phyloP scores from a whole-genome alignment of 1,140 invertebrate species.

The Eupristina koningsbergeri region DNA sequence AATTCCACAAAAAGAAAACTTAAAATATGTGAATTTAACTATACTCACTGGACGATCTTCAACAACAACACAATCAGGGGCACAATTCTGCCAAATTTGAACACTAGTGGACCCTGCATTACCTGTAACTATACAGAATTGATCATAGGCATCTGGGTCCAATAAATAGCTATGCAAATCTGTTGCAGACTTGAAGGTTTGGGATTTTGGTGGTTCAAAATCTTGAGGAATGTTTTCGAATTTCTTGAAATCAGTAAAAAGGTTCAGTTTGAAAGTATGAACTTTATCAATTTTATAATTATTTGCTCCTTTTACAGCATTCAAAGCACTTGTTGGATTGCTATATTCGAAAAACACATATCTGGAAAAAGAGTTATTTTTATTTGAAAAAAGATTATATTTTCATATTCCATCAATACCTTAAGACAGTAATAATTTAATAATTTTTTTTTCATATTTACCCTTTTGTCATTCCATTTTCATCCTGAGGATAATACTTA shows the following conservation, averaged over 20 bases:
- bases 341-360: conserved; percentile 96
- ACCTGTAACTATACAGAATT: conserved; percentile 89
- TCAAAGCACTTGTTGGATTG: conserved; percentile 84
- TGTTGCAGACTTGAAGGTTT: conserved; percentile 89
- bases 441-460: conserved; percentile 61
- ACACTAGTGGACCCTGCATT: conserved; percentile 82
- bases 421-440: not conserved
- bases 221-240: conserved; percentile 93
- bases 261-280: conserved; percentile 95
- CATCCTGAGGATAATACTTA: conserved; percentile 90
- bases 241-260: conserved; percentile 97
- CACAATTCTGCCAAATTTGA: conserved; percentile 91
- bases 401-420: conserved; percentile 8
- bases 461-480: conserved; percentile 90
- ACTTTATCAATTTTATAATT: conserved; percentile 97
- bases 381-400: no score
- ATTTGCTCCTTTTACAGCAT: conserved; percentile 90
- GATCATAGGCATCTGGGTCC: conserved; percentile 95
- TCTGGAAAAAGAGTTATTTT: no score
- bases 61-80: conserved; percentile 87
- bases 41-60: conserved; percentile 86
- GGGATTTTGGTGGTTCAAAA: conserved; percentile 91
- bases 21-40: no score
- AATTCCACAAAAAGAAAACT: no score
- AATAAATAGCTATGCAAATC: conserved; percentile 94